Evolutionary conservation across 2,113 vertebrate species (phyloP).

Genomic region (Antigone vipio): DNA sequence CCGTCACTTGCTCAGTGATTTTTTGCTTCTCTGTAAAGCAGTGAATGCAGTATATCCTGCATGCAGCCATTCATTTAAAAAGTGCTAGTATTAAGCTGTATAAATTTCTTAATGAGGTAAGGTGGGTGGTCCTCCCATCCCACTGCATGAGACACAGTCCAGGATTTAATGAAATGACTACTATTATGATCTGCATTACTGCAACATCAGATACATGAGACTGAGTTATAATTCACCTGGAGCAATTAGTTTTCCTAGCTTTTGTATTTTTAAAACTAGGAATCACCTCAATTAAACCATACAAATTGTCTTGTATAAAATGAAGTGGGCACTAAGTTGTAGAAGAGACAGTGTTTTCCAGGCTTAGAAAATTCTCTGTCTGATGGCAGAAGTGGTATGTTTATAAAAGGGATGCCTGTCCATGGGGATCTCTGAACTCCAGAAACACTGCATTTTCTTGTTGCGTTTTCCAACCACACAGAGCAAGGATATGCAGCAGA

Average conservation of each 20-base stretch:
- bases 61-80: background rate
- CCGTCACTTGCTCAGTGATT: background rate
- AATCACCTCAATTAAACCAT: background rate
- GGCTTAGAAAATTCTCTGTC: background rate
- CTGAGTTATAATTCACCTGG: background rate
- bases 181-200: background rate
- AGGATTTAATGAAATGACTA: background rate
- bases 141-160: fast-evolving
- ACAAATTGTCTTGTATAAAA: background rate
- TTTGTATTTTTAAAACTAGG: background rate
- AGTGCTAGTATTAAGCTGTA: background rate
- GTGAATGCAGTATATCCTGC: background rate
- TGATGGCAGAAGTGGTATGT: background rate
- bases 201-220: background rate
- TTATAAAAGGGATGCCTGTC: background rate
- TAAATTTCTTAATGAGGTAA: background rate
- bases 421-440: background rate
- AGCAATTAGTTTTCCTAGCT: background rate
- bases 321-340: background rate
- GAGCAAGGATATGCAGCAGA: background rate
- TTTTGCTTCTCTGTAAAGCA: background rate
- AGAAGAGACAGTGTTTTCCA: background rate
- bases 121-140: background rate
- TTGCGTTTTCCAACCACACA: background rate
- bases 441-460: background rate